Percentiles rank a stretch among this genome's conserved stretches.
Evolutionary conservation across 2,113 vertebrate species (phyloP).

Genomic region (Delphinus delphis): DNA sequence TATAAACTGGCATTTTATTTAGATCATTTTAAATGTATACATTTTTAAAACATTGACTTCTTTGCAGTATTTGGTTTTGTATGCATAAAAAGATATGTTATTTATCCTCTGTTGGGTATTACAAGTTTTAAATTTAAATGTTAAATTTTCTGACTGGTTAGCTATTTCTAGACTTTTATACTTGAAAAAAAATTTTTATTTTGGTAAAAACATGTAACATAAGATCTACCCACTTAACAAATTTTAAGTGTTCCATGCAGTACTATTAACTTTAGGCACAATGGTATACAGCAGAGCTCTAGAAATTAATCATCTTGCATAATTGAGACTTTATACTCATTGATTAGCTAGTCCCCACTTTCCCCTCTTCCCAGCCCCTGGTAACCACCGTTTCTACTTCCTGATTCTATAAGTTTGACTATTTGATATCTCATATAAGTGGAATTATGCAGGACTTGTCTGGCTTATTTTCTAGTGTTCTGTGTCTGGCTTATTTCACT

Average conservation of each 20-base stretch:
- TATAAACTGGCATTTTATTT: neutral
- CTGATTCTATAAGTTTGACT: neutral
- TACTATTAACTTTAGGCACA: neutral
- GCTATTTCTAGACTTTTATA: neutral
- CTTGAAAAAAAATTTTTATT: neutral
- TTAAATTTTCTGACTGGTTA: neutral
- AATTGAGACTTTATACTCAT: neutral
- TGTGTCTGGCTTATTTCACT: neutral
- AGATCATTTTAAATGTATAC: neutral
- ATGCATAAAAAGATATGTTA: neutral
- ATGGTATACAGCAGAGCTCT: neutral
- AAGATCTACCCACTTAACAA: neutral
- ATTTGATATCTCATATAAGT: neutral
- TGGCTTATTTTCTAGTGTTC: neutral
- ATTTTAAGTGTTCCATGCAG: neutral
- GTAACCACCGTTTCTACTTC: neutral
- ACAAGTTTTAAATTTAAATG: neutral
- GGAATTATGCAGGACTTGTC: neutral
- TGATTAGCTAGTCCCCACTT: neutral
- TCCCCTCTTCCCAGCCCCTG: neutral
- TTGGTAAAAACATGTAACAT: neutral
- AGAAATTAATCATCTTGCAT: neutral
- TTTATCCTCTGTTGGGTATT: neutral
- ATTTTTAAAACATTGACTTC: neutral
- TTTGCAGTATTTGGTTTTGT: neutral